These are phyloP conservation scores for Microctenopoma lineatum DNA, from an alignment of 2,797 vertebrate species.

Conservation along the genomic window DNA sequence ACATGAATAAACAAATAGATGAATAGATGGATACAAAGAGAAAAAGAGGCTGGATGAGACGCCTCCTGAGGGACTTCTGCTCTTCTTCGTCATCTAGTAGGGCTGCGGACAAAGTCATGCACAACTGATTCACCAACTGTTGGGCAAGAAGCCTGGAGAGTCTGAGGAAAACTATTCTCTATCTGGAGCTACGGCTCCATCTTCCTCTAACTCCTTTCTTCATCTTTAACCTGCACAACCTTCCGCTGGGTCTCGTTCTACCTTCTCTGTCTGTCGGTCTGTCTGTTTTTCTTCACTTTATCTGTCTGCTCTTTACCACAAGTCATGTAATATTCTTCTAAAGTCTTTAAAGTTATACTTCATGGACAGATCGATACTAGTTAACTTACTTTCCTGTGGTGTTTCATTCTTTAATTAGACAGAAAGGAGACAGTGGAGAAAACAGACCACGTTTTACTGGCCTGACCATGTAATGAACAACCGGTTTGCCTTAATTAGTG, in stretches of 20 bases:
- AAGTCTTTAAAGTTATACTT: too few species aligned
- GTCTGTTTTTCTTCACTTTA: neutral
- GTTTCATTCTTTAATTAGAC: constrained; percentile 7
- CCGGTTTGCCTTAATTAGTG: neutral
- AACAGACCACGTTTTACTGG: neutral
- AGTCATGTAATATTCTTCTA: too few species aligned
- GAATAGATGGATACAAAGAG: constrained; percentile 63
- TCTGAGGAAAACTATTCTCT: constrained; percentile 46
- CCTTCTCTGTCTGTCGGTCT: constrained; percentile 20
- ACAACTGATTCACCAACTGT: constrained; percentile 55
- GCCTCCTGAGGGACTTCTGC: constrained; percentile 44
- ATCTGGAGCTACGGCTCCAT: constrained; percentile 34
- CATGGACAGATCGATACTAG: too few species aligned
- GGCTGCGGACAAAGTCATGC: constrained; percentile 50
- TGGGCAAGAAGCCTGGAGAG: constrained; percentile 56
- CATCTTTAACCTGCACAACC: constrained; percentile 37
- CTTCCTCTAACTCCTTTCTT: constrained; percentile 18
- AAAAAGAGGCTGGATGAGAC: constrained; percentile 48
- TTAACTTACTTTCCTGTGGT: too few species aligned
- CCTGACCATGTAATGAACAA: neutral
- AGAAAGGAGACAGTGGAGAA: neutral
- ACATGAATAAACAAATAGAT: constrained; percentile 69
- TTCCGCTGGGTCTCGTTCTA: constrained; percentile 38
- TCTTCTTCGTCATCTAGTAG: constrained; percentile 41
- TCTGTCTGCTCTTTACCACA: neutral